A percentile compares a stretch with the other conserved stretches of the same genome.
These are phyloP conservation scores for Trematomus bernacchii DNA, from an alignment of 2,797 vertebrate species.

Conservation along the genomic window DNA sequence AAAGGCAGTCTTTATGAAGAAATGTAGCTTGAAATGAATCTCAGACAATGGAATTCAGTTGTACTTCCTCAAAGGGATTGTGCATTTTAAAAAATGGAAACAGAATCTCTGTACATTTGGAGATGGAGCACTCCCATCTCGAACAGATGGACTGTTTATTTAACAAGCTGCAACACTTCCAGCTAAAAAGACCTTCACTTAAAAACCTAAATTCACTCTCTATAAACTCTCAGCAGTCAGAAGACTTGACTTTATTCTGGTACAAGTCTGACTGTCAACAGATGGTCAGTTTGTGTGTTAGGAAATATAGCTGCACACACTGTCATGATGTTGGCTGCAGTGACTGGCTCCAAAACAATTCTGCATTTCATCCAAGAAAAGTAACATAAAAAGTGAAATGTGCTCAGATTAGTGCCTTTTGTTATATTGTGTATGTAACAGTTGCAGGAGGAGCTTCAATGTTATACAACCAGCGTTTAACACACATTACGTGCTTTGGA, in stretches of 20 bases:
- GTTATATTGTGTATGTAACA: slow-evolving; percentile 16
- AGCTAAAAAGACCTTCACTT: not conserved
- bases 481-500: not conserved
- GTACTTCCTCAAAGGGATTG: too few relatives aligned
- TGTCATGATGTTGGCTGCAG: slow-evolving; percentile 18
- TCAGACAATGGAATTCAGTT: not conserved
- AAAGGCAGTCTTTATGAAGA: not conserved
- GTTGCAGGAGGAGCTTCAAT: slow-evolving; percentile 23
- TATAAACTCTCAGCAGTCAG: not conserved
- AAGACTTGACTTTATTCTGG: slow-evolving; percentile 20
- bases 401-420: not conserved
- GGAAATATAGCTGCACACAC: slow-evolving; percentile 13
- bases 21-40: not conserved
- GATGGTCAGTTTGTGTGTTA: slow-evolving; percentile 31
- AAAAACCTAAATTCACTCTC: slow-evolving; percentile 10
- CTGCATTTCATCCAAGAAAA: slow-evolving; percentile 8
- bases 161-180: not conserved
- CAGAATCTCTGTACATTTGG: not conserved
- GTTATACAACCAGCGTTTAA: slow-evolving; percentile 11
- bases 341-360: not conserved
- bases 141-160: slow-evolving; percentile 9
- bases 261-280: slow-evolving; percentile 13
- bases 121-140: not conserved
- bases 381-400: slow-evolving; percentile 7
- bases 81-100: not conserved